Evolutionary conservation across 1,140 invertebrate species (phyloP), one percentile per base, ranked within the genome.

Genomic region (Heliconius eleuchia): DNA sequence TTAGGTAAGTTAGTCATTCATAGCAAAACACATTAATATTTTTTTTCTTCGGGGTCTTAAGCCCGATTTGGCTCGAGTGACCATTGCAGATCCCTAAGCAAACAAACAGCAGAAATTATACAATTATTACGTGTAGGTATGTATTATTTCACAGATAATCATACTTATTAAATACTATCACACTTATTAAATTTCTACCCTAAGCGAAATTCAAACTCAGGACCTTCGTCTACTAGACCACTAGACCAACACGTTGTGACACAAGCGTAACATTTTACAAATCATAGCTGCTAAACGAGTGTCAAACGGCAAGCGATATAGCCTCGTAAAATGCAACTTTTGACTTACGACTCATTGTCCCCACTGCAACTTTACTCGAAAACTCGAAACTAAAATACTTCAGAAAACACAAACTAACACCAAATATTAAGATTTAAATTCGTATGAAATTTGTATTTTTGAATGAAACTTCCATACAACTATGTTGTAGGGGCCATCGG

Each of bases 401-500:
- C 16, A 19, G 3, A 42, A 72, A 39, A 39, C 30, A 11, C 16
- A 6, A 72, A 72, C 30, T n/a, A 72, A 42, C 7, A 72, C 71
- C 0, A 34, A 13, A 72, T 39, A 72, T 18, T 72, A 72, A 72
- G 37, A 39, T 30, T 72, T 42, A 72, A 72, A 39, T 3, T 72
- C 7, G 34, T 19, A 37, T 72, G 11, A n/a, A 19, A 39, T n/a
- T 2, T 72, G 19, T 72, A 39, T 72, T 72, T 39, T 39, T 19
- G 30, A 72, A 7, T 27, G 75, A 37, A 42, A 73, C 18, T 55
- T 73, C 70, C 73, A 77, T 72, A 80, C 87, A 88, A 92, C 91
- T 88, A 88, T 88, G 88, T 87, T 85, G 89, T 88, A 85, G 85
- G 84, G 9, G 84, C 88, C 89, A 84, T 79, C 81, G 76, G 87